Base-by-base conservation (phyloP, 1,140 invertebrate species). In the Aricia agestis region DNA sequence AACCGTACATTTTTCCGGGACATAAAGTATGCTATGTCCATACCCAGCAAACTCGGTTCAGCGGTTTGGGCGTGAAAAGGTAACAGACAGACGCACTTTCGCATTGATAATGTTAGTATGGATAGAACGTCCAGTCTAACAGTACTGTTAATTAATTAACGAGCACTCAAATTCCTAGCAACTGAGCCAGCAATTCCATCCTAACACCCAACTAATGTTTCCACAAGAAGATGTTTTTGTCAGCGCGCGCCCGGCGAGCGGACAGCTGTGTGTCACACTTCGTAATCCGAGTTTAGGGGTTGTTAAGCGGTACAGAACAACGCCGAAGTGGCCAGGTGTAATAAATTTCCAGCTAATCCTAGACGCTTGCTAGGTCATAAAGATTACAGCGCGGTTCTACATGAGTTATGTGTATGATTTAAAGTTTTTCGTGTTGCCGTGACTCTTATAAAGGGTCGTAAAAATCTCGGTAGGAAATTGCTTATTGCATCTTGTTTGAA, bases 261-360 rank as follows among this genome's bases (percentile, higher is more conserved):
- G 69, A 71, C 74, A 72, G 67, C 70, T 71, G 72, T 75, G 70
- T 75, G 74, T 75, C 71, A 74, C 68, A 75, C 67, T 58, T 67
- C 61, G 67, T 79, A 78, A 81, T 77, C 74, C 73, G 42, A 75
- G 71, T 76, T 73, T 73, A 76, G 74, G 72, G 72, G 72, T 66
- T 73, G 69, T 70, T 75, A 77, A 71, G 72, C 72, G 69, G 74
- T 70, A 76, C 73, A 77, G 72, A 77, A 76, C 77, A 79, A 78
- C 78, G 74, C 74, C 76, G 59, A 70, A 73, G 59, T 65, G 72
- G 71, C 75, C 78, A 77, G 79, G 74, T 77, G 65, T 75, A 71
- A 82, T 83, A 82, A 79, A 83, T 83, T 77, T 42, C 31, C 15
- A 70, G 72, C 75, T 83, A 81, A 83, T 83, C 82, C 78, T 71